phyloP scores from a whole-genome alignment of 2,797 vertebrate genomes.

The Pantherophis alleghaniensis region DNA sequence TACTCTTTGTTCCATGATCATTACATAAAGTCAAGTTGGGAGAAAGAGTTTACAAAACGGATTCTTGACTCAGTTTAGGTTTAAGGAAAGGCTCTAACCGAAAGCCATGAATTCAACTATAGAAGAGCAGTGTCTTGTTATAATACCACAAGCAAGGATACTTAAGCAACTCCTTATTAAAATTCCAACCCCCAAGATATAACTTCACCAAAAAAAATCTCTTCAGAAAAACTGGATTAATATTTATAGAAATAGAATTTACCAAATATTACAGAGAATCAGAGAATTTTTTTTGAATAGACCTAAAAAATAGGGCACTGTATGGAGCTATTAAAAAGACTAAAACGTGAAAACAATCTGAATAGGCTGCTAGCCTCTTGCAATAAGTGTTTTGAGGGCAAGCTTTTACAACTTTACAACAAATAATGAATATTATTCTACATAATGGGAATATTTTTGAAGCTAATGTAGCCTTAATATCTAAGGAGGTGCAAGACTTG shows the following conservation, averaged over 20 bases:
- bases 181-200: background rate
- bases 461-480: background rate
- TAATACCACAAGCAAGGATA: background rate
- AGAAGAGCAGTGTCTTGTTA: background rate
- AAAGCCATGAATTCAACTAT: background rate
- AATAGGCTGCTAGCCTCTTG: background rate
- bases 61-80: constrained; percentile 34
- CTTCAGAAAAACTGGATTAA: background rate
- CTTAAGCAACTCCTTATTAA: background rate
- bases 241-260: background rate
- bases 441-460: background rate
- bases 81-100: background rate
- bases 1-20: constrained; percentile 15
- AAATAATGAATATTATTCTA: background rate
- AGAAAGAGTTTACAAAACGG: constrained; percentile 4
- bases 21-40: constrained; percentile 27
- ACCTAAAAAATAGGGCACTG: background rate
- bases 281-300: background rate
- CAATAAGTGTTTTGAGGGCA: background rate
- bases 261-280: background rate
- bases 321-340: background rate
- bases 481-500: background rate
- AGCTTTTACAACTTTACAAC: background rate
- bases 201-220: background rate
- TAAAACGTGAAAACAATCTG: background rate